Conservation (phyloP, 2,113 vertebrate genomes). For the Candoia aspera region DNA sequence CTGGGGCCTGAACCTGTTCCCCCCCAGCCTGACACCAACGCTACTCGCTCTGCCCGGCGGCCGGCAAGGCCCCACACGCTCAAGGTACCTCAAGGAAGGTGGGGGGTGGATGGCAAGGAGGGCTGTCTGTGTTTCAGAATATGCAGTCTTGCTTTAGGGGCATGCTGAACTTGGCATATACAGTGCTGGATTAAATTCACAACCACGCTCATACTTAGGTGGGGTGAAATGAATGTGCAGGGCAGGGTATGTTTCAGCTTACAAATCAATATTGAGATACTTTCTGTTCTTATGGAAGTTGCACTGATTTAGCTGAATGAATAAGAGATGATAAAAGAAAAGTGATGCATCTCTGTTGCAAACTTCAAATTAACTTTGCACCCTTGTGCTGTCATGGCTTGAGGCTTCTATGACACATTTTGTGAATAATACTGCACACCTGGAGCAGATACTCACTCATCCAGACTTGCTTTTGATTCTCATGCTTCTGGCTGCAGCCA, state of each 20-base stretch:
- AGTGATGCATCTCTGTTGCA: background rate
- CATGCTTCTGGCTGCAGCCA: background rate
- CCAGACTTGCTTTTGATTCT: background rate
- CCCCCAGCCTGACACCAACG: conserved; percentile 66
- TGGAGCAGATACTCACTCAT: background rate
- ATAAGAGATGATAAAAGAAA: background rate
- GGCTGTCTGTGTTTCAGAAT: background rate
- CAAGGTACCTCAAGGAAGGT: conserved; percentile 61
- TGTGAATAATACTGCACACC: background rate
- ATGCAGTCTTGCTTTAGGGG: no score
- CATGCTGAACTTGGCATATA: background rate
- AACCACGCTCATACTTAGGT: background rate
- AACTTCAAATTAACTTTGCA: background rate
- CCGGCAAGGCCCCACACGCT: conserved; percentile 70
- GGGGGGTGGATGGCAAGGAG: conserved; percentile 20
- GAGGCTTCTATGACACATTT: background rate
- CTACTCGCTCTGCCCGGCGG: conserved; percentile 64
- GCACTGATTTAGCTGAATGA: background rate
- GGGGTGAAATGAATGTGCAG: background rate
- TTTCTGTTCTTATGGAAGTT: background rate
- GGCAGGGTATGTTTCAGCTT: background rate
- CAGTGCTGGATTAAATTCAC: background rate
- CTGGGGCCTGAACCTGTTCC: conserved; percentile 70
- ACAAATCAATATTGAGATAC: no score
- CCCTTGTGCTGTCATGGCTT: background rate